These are phyloP conservation scores for Enchytraeus crypticus DNA, from an alignment of 2,888 invertebrate genomes.

Conservation along the genomic window DNA sequence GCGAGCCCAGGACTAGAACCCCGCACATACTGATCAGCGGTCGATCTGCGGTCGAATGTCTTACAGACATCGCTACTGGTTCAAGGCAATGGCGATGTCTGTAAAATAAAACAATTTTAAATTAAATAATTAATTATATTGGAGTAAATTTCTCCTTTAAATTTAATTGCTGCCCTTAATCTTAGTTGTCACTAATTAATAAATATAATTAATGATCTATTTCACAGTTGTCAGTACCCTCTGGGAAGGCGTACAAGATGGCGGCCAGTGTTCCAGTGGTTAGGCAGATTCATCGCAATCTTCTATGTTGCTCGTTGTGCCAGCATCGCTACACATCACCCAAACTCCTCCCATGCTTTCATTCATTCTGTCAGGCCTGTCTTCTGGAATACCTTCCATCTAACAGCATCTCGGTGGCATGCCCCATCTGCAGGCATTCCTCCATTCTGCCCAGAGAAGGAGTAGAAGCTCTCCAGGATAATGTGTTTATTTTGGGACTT, in stretches of 20 bases:
- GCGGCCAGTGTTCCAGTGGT: neutral
- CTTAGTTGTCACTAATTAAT: too few species aligned
- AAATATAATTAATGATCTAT: neutral
- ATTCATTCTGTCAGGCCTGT: slow-evolving; percentile 52
- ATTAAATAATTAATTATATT: too few species aligned
- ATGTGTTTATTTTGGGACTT: slow-evolving; percentile 49
- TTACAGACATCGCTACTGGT: too few species aligned
- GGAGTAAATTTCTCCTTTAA: too few species aligned
- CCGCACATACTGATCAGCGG: too few species aligned
- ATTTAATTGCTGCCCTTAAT: too few species aligned
- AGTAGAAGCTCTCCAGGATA: slow-evolving; percentile 49
- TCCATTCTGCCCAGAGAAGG: slow-evolving; percentile 52
- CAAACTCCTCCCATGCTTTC: slow-evolving; percentile 52
- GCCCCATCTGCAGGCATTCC: slow-evolving; percentile 52
- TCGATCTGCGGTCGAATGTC: too few species aligned
- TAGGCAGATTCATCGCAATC: slow-evolving; percentile 11
- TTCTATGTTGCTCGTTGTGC: slow-evolving; percentile 47
- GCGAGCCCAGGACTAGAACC: too few species aligned
- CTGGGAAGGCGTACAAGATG: neutral
- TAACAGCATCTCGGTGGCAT: slow-evolving; percentile 51
- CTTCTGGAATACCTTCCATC: slow-evolving; percentile 50
- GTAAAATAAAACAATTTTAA: too few species aligned
- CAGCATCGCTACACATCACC: slow-evolving; percentile 42
- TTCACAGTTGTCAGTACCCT: neutral
- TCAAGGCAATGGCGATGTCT: too few species aligned